phyloP scores from a whole-genome alignment of 2,888 invertebrate genomes.

The Acronicta psi region DNA sequence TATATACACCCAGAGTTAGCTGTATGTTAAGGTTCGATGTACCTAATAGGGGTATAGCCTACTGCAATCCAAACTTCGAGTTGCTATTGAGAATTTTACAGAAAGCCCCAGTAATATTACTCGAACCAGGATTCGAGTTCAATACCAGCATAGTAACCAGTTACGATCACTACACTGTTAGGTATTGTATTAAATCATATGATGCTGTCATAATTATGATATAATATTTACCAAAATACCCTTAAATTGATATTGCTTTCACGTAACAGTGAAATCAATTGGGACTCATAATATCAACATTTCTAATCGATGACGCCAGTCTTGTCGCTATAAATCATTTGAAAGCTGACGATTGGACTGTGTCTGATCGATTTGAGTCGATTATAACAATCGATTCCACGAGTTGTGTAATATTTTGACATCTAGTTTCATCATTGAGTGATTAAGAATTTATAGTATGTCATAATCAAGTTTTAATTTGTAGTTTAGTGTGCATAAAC shows the following conservation, averaged over 20 bases:
- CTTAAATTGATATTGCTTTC: constrained; percentile 27
- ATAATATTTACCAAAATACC: neutral
- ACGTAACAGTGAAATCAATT: constrained; percentile 10
- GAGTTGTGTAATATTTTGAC: constrained; percentile 52
- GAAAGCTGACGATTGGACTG: constrained; percentile 49
- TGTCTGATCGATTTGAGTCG: constrained; percentile 48
- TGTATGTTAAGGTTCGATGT: too few species aligned
- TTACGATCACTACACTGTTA: too few species aligned
- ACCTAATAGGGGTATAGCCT: too few species aligned
- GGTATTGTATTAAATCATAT: too few species aligned
- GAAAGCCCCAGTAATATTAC: too few species aligned
- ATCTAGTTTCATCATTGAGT: constrained; percentile 36
- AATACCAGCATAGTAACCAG: too few species aligned
- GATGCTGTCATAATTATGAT: too few species aligned
- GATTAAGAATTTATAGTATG: constrained; percentile 9
- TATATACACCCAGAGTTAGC: too few species aligned
- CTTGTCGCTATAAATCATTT: constrained; percentile 54
- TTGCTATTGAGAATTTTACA: too few species aligned
- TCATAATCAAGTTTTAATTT: constrained; percentile 1
- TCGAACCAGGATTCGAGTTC: too few species aligned
- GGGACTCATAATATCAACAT: constrained; percentile 25
- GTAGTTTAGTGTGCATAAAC: neutral
- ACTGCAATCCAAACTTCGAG: too few species aligned
- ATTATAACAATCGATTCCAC: constrained; percentile 48
- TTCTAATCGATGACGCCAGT: constrained; percentile 50